A percentile compares a stretch with the other conserved stretches of the same genome.
Evolutionary conservation across 2,113 vertebrate genomes (phyloP).

Genomic region (Serinus canaria): DNA sequence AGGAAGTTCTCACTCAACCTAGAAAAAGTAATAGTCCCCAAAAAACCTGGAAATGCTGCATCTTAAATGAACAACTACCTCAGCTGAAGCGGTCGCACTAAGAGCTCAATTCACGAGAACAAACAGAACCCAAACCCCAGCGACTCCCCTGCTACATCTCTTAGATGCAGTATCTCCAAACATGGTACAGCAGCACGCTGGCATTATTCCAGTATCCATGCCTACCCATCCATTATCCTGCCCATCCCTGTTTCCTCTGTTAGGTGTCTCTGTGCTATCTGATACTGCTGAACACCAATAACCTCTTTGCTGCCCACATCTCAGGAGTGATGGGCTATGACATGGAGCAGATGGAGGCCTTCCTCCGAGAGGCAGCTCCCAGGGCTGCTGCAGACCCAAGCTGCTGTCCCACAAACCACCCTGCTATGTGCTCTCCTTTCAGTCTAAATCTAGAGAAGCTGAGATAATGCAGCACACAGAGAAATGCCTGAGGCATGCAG

Average conservation of each 20-base stretch:
- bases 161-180: neutral
- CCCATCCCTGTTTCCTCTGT: neutral
- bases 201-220: neutral
- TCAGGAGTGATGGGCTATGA: neutral
- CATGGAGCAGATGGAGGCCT: neutral
- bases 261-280: neutral
- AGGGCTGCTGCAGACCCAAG: neutral
- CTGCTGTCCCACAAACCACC: neutral
- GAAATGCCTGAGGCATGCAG: neutral
- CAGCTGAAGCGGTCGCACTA: neutral
- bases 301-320: neutral
- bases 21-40: conserved; percentile 2
- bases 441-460: neutral
- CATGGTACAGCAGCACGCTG: rapidly evolving
- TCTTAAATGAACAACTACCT: neutral
- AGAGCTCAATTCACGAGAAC: neutral
- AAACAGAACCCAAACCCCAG: neutral
- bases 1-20: conserved; percentile 23
- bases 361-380: neutral
- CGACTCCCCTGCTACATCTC: neutral
- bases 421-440: neutral
- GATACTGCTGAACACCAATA: neutral
- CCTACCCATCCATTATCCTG: neutral
- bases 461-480: neutral
- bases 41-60: neutral